These are phyloP conservation scores for Arothron firmamentum DNA, from an alignment of 2,113 vertebrate species.

Conservation along the genomic window DNA sequence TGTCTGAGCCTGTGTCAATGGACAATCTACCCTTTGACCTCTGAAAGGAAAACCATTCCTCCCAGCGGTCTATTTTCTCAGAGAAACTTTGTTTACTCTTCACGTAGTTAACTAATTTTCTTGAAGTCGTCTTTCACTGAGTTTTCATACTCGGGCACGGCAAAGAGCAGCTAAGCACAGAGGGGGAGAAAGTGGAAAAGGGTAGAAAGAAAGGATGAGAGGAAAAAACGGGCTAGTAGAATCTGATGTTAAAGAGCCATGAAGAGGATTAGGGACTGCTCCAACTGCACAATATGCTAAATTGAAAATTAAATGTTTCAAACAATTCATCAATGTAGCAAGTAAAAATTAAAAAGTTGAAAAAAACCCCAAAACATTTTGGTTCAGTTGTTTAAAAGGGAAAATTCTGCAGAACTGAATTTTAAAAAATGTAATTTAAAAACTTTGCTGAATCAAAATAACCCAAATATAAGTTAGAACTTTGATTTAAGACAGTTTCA, in stretches of 20 bases:
- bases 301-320: neutral
- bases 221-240: neutral
- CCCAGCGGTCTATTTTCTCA: slow-evolving; percentile 39
- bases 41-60: slow-evolving; percentile 48
- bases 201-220: neutral
- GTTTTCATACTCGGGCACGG: slow-evolving; percentile 17
- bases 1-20: slow-evolving; percentile 48
- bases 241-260: neutral
- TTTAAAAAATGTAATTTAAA: neutral
- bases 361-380: neutral
- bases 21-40: slow-evolving; percentile 58
- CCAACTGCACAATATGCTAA: neutral
- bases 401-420: neutral
- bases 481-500: slow-evolving; percentile 1
- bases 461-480: neutral
- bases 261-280: neutral
- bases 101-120: slow-evolving; percentile 48
- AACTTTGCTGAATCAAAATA: neutral
- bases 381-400: neutral
- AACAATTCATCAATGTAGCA: neutral
- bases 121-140: slow-evolving; percentile 24
- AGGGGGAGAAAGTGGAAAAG: slow-evolving; percentile 2
- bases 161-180: slow-evolving; percentile 9
- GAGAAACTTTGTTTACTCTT: slow-evolving; percentile 47
- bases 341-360: neutral